Conservation (phyloP, 2,797 vertebrate genomes). For the Spinus pinus region DNA sequence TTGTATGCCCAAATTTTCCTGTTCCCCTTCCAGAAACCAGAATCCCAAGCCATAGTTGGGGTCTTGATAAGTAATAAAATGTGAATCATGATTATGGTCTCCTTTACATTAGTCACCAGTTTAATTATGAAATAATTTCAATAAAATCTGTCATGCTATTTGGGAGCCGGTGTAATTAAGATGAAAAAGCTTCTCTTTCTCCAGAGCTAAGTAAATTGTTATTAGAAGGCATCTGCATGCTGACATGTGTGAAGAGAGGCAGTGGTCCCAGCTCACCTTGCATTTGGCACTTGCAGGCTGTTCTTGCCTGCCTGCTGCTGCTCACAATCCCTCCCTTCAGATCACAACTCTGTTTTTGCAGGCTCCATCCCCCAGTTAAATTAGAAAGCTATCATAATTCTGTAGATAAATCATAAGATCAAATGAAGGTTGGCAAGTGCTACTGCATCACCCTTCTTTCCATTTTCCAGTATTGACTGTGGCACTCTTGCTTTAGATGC, state of each 20-base stretch:
- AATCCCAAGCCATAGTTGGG: neutral
- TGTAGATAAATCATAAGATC: neutral
- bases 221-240: neutral
- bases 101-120: neutral
- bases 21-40: neutral
- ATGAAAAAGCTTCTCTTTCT: neutral
- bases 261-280: constrained; percentile 20
- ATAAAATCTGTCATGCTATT: neutral
- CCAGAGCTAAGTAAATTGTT: constrained; percentile 18
- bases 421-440: neutral
- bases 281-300: neutral
- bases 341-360: neutral
- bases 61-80: neutral
- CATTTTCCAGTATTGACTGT: neutral
- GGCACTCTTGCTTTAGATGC: neutral
- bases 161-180: neutral
- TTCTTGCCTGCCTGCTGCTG: neutral
- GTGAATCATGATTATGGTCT: neutral
- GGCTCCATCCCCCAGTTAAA: neutral
- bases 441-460: neutral
- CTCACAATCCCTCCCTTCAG: neutral
- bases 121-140: neutral
- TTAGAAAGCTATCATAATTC: neutral
- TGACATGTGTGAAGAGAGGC: constrained; percentile 24
- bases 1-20: neutral